Percentiles rank a stretch among this genome's conserved stretches.
These are phyloP conservation scores for Drosophila siamana DNA, from an alignment of 2,888 invertebrate species.

Conservation along the genomic window DNA sequence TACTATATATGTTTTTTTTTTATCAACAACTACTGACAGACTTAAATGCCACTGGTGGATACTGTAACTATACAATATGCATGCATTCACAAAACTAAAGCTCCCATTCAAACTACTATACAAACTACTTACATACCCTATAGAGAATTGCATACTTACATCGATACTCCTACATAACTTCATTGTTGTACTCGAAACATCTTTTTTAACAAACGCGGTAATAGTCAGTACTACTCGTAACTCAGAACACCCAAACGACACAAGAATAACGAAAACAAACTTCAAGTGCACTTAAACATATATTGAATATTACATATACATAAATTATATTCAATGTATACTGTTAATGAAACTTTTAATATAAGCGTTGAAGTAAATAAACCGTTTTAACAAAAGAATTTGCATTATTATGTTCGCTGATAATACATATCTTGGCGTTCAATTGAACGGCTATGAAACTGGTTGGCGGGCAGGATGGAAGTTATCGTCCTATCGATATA, in stretches of 20 bases:
- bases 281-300: slow-evolving; percentile 70
- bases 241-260: slow-evolving; percentile 25
- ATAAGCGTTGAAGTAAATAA: slow-evolving; percentile 81
- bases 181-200: slow-evolving; percentile 44
- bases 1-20: slow-evolving; percentile 21
- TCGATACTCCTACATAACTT: slow-evolving; percentile 39
- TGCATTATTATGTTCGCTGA: not conserved
- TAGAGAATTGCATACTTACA: slow-evolving; percentile 1
- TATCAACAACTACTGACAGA: slow-evolving; percentile 49
- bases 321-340: slow-evolving; percentile 68
- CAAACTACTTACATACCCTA: slow-evolving; percentile 14
- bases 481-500: slow-evolving; percentile 19
- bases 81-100: slow-evolving; percentile 24
- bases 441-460: not conserved
- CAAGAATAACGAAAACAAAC: slow-evolving; percentile 52
- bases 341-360: slow-evolving; percentile 74
- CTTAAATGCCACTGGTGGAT: slow-evolving; percentile 76
- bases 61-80: slow-evolving; percentile 51
- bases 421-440: not conserved
- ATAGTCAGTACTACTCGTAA: slow-evolving; percentile 46
- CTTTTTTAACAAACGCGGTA: slow-evolving; percentile 51
- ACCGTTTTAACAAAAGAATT: slow-evolving; percentile 68
- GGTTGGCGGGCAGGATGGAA: not conserved
- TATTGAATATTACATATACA: slow-evolving; percentile 58
- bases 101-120: slow-evolving; percentile 28